Base-by-base conservation (phyloP, 2,888 invertebrate genomes). In the Ceratothoa steindachneri region DNA sequence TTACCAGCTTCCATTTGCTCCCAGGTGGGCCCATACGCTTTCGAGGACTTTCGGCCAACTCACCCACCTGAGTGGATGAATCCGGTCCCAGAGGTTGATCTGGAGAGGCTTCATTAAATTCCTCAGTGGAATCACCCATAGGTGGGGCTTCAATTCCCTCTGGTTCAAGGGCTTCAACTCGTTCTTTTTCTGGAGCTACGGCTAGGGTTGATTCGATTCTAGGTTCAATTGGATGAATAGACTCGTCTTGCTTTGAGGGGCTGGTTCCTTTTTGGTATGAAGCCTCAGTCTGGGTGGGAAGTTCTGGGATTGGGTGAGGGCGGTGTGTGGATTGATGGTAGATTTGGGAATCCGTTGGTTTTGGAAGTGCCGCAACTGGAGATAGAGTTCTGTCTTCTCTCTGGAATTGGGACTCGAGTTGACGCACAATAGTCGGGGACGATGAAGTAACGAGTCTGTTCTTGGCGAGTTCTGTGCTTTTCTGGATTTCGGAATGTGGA, bases 1-100 rank as follows among this genome's bases (percentile, higher is more conserved):
- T 95, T 1, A 95, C 85, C 64, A 95, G 87, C 84, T 94, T 94
- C 95, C 95, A 95, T 84, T 93, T 93, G 83, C 93, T 93, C 7
- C 92, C 90, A 69, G 90, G 87, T 12, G 88, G 89, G 66, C 88
- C 87, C 0, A 30, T 30, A 24, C 55, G 41, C 53, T 77, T 74
- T 53, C 71, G 22, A 27, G 79, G 19, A 28, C 65, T 53, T 70
- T 31, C 71, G 52, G 22, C 55, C 19, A 30, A 67, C 65, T 65
- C 75, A 30, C 30, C 71, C 69, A 12, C 75, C n/a, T n/a, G n/a
- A n/a, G n/a, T n/a, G n/a, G 29, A 65, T 65, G 12, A 67, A 19
- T 73, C 77, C 64, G 84, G 83, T 55, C 83, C 64, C 81, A 74
- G 24, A 0, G 72, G 51, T n/a, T 66, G 71, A 30, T 73, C 75